Evolutionary conservation across 2,888 invertebrate genomes (phyloP).

Genomic region (Troides helena): DNA sequence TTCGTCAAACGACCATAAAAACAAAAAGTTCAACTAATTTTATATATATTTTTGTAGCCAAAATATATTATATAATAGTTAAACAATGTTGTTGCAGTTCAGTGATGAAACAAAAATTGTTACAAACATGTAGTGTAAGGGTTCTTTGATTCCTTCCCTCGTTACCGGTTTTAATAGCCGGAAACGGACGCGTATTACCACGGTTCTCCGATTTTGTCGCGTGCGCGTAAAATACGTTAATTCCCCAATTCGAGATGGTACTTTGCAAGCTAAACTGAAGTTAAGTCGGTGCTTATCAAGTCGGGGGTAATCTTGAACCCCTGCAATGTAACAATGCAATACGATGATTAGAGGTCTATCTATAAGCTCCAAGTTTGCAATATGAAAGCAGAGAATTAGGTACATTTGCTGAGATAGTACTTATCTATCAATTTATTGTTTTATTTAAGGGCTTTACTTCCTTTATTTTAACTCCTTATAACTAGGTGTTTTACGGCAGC

Average conservation of each 20-base stretch:
- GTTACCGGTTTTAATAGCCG: conserved; percentile 23
- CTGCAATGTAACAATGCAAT: no score
- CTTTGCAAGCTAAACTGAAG: conserved; percentile 7
- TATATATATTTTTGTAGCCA: no score
- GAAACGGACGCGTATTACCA: conserved; percentile 28
- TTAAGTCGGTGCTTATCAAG: conserved; percentile 1
- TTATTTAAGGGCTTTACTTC: no score
- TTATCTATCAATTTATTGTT: no score
- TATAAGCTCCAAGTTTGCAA: no score
- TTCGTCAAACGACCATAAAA: no score
- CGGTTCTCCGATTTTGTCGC: conserved; percentile 22
- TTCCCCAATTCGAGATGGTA: conserved; percentile 7
- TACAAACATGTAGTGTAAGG: background rate
- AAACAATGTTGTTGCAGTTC: background rate
- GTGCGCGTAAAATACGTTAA: conserved; percentile 24
- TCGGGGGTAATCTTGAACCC: conserved; percentile 2
- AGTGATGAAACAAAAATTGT: background rate
- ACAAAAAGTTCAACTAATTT: no score
- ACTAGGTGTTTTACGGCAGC: no score
- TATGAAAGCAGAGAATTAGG: no score
- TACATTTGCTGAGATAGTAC: no score
- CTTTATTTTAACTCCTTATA: no score
- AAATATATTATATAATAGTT: background rate
- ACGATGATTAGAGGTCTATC: no score
- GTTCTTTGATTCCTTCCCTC: conserved; percentile 6